A percentile compares a stretch with the other conserved stretches of the same genome.
Evolutionary conservation across 1,140 invertebrate species (phyloP).

Genomic region (Bombus impatiens): DNA sequence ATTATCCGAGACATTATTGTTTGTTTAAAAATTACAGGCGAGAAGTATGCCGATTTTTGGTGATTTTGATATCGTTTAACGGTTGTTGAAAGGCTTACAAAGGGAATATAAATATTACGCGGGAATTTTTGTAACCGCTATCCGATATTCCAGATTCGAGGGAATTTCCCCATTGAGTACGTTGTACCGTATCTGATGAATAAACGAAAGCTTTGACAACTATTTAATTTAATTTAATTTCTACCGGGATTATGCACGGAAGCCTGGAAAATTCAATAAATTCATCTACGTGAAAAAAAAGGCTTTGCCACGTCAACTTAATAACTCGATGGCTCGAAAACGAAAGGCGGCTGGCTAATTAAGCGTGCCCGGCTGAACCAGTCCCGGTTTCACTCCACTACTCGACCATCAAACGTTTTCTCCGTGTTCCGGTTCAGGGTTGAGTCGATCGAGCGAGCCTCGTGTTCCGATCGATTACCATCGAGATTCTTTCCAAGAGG

Average conservation of each 20-base stretch:
- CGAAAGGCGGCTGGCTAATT: constrained; percentile 67
- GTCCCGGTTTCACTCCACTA: constrained; percentile 62
- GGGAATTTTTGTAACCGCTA: too few relatives aligned
- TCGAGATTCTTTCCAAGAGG: constrained; percentile 51
- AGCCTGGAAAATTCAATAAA: constrained; percentile 29
- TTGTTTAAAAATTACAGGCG: too few relatives aligned
- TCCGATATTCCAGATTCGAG: background rate
- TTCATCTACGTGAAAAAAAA: background rate
- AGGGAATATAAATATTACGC: too few relatives aligned
- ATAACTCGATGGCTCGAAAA: constrained; percentile 55
- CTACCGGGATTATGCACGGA: constrained; percentile 5
- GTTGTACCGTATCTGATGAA: too few relatives aligned
- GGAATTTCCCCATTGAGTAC: background rate
- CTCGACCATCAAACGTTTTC: constrained; percentile 64
- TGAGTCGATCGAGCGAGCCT: constrained; percentile 48
- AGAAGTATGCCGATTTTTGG: too few relatives aligned
- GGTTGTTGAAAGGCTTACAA: too few relatives aligned
- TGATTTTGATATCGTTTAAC: too few relatives aligned
- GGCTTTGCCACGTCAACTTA: constrained; percentile 10
- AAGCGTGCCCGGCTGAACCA: constrained; percentile 57
- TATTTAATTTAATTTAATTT: constrained; percentile 29
- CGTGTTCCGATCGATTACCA: constrained; percentile 66
- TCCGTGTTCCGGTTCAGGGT: constrained; percentile 67
- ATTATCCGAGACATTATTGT: too few relatives aligned
- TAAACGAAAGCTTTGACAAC: constrained; percentile 6